Evolutionary conservation across 2,113 vertebrate species (phyloP), one percentile per base, ranked within the genome.

Genomic region (Gasterosteus aculeatus): DNA sequence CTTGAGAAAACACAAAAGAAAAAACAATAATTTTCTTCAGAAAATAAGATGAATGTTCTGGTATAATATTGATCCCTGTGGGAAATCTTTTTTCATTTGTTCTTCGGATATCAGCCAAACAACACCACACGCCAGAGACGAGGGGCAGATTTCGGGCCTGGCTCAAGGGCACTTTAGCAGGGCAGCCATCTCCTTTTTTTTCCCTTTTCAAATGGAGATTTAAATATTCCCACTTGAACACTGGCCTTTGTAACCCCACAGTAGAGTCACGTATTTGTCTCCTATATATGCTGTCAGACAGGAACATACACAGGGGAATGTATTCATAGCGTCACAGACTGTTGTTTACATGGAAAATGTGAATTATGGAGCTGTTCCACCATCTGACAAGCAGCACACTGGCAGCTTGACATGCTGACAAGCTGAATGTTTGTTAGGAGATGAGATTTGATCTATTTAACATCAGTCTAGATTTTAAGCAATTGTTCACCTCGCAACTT

Each of bases 141-240:
- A 46, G 41, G 29, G 1, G 35, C 29, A 62, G 18, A 42, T 26
- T 47, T 10, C 31, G 58, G 0, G 14, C 44, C 16, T 60, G 72
- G 65, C 69, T 71, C 57, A 75, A 56, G 56, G 51, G 47, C 60
- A 63, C 77, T 65, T 63, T 22, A 77, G 74, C 56, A 69, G 47
- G 8, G 10, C 3, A 12, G 11, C 53, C 10, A 18, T 29, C 62
- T 38, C 35, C 7, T 38, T 5, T 38, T 38, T 38, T 38, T 33
- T 33, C 5, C 5, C 3, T 44, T 15, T 38, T 9, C 0, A 22
- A 54, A 77, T 0, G 8, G 38, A 58, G 31, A 53, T 57, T 33
- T 44, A 19, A 64, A 44, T 31, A 3, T 39, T 51, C n/a, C 39
- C 6, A 56, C 18, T 39, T 54, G 22, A 54, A n/a, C 14, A 26